Conservation (phyloP, 1,140 invertebrate genomes). For the Psix sp. region DNA sequence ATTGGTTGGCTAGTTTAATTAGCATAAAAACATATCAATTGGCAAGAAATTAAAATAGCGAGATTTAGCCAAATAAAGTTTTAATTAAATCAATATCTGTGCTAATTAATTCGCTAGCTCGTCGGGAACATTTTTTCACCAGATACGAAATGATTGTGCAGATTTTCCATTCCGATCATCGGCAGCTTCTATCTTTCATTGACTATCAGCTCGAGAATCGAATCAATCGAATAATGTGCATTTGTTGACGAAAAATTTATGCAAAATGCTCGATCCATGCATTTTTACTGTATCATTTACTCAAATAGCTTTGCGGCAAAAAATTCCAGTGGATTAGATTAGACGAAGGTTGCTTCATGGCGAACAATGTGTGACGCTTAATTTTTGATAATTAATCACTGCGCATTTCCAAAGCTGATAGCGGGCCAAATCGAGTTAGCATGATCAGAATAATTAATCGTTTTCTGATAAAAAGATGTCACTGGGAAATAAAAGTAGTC, state of each 20-base stretch:
- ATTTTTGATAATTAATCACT: conserved; percentile 53
- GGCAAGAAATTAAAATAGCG: conserved; percentile 35
- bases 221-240: background rate
- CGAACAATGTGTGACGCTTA: conserved; percentile 46
- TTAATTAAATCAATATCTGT: conserved; percentile 39
- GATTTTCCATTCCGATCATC: no score
- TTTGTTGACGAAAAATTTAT: background rate
- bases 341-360: conserved; percentile 40
- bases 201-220: no score
- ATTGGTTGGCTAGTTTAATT: conserved; percentile 36
- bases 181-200: conserved; percentile 5
- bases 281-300: background rate
- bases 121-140: conserved; percentile 19
- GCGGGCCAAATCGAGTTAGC: conserved; percentile 42
- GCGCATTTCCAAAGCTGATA: conserved; percentile 32
- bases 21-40: conserved; percentile 45
- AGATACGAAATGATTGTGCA: conserved; percentile 6
- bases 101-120: conserved; percentile 35
- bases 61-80: conserved; percentile 35
- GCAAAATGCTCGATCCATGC: no score
- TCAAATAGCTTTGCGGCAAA: background rate
- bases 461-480: conserved; percentile 44
- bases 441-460: conserved; percentile 40
- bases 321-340: conserved; percentile 29
- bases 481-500: conserved; percentile 23